Base-by-base conservation (phyloP, 2,888 invertebrate genomes). In the Tiliacea citrago region DNA sequence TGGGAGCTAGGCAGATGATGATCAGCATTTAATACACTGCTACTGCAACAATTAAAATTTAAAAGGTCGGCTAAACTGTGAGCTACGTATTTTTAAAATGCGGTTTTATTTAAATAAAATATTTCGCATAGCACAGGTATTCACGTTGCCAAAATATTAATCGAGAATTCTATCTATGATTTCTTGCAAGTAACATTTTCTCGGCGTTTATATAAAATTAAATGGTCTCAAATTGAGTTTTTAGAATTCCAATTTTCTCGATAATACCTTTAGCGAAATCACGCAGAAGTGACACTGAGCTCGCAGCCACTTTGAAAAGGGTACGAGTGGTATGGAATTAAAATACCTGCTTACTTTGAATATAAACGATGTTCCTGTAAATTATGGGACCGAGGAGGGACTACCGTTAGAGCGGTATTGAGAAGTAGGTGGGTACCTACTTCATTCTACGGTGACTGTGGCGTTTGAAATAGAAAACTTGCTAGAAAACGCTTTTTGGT, bases 231-330 rank as follows among this genome's bases (percentile, higher is more conserved):
- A 77, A 84, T 83, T 70, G 67, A 71, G 68, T 67, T 73, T 77
- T 81, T 75, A 79, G 72, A 45, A 76, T 75, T 83, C 72, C 77
- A 87, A 82, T 88, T 87, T 85, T 78, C 76, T 75, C 69, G 55
- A 75, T 86, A 84, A 86, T 84, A 68, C 78, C 75, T 73, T 72
- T 39, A 63, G 80, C 80, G 81, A 88, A 88, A 87, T 85, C 88
- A 79, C 84, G 80, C 82, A 87, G 81, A 85, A 79, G 79, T 87
- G 90, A 88, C 90, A 88, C 83, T 78, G 75, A 83, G 77, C 68
- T 81, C 79, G 45, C 81, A 80, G 83, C 82, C 83, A 82, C 62
- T 85, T 87, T 90, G 90, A 91, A 86, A 90, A 88, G 91, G 90
- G 89, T 91, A 81, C 81, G 81, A 87, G 82, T 85, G 79, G 63